phyloP scores from a whole-genome alignment of 1,140 invertebrate species.

The Drosophila trapezifrons region DNA sequence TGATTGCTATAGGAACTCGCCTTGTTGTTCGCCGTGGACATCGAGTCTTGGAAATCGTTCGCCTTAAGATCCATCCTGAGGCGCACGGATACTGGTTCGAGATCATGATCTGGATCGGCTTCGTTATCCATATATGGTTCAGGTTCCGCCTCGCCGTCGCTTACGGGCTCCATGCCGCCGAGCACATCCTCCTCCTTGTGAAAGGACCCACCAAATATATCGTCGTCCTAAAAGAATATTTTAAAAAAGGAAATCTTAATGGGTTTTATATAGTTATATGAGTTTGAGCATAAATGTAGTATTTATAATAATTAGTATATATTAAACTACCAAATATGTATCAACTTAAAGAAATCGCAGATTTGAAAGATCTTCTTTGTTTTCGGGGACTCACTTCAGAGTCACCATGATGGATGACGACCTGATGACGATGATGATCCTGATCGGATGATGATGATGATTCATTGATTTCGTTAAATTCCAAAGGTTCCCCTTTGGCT shows the following conservation, averaged over 20 bases:
- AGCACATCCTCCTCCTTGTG: constrained; percentile 54
- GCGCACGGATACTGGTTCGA: constrained; percentile 4
- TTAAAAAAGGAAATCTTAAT: not conserved
- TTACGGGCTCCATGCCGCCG: not conserved
- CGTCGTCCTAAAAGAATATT: constrained; percentile 49
- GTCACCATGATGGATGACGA: not conserved
- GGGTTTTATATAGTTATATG: no score
- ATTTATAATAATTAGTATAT: not conserved
- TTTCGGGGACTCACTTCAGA: not conserved
- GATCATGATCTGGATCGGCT: constrained; percentile 9
- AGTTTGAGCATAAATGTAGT: no score
- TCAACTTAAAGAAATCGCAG: no score
- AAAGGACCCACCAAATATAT: constrained; percentile 50
- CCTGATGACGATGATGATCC: not conserved
- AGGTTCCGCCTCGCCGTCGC: constrained; percentile 30
- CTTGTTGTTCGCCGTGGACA: not conserved
- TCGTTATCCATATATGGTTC: constrained; percentile 3
- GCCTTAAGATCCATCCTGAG: not conserved
- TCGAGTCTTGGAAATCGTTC: not conserved
- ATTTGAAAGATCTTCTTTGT: no score
- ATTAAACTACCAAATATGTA: no score
- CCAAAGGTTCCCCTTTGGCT: not conserved
- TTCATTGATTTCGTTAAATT: not conserved
- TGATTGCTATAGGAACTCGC: not conserved
- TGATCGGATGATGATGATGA: not conserved